phyloP scores from a whole-genome alignment of 2,797 vertebrate genomes.

The Tangara arthus region DNA sequence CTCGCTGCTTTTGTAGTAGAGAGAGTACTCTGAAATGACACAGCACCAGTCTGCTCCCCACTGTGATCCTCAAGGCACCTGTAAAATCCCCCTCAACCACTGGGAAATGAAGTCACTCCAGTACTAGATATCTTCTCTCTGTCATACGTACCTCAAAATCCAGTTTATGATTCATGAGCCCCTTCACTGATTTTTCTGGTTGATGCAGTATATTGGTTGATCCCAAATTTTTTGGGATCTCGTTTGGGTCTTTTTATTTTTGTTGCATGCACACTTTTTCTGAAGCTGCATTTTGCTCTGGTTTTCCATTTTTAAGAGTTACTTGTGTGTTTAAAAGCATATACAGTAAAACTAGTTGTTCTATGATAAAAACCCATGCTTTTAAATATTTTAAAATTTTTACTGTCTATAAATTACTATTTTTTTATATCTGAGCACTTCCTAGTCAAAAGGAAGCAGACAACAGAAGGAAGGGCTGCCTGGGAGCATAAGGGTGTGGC shows the following conservation, averaged over 20 bases:
- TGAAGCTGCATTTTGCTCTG: background rate
- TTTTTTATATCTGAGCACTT: background rate
- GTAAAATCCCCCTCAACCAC: background rate
- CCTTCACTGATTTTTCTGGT: background rate
- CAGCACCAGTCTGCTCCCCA: background rate
- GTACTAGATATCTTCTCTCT: background rate
- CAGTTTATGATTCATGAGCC: background rate
- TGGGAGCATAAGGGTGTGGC: background rate
- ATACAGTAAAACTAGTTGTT: background rate
- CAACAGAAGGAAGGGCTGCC: background rate
- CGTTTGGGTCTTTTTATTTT: background rate
- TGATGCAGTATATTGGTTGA: background rate
- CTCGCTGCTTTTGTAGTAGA: background rate
- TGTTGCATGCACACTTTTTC: accelerated
- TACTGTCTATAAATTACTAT: background rate
- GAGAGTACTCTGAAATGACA: background rate
- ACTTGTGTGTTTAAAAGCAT: background rate
- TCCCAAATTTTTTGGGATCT: background rate
- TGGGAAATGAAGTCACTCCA: background rate
- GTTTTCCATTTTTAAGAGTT: background rate
- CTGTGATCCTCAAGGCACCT: background rate
- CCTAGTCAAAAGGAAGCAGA: background rate
- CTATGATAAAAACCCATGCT: accelerated
- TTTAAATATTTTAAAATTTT: background rate
- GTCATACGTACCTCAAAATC: background rate